A percentile compares a stretch with the other conserved stretches of the same genome.
phyloP scores from a whole-genome alignment of 2,888 invertebrate genomes.

The Chirona hameri region DNA sequence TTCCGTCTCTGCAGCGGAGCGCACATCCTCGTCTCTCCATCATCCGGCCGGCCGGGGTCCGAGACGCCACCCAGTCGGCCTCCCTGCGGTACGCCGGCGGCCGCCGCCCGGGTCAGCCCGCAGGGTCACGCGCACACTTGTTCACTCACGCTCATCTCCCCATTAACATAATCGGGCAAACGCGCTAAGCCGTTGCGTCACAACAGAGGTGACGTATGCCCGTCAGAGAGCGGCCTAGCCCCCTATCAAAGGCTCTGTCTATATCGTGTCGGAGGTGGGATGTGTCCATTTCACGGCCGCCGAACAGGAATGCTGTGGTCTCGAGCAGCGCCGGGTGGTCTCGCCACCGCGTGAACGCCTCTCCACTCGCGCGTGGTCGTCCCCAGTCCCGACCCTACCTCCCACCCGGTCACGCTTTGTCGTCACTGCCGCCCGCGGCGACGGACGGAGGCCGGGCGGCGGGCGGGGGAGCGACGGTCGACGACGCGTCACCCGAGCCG shows the following conservation, averaged over 20 bases:
- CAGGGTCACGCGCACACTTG: background rate
- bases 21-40: background rate
- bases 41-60: background rate
- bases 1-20: background rate
- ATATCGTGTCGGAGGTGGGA: background rate
- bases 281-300: background rate
- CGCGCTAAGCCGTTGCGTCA: background rate
- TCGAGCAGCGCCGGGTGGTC: background rate
- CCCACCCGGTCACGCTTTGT: background rate
- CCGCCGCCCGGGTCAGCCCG: background rate
- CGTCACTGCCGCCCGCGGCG: background rate
- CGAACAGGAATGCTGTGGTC: background rate
- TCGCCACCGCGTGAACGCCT: background rate
- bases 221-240: background rate
- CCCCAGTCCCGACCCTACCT: no score
- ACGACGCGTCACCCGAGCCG: background rate
- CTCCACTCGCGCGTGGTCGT: background rate
- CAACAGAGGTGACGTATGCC: conserved; percentile 1
- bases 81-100: background rate
- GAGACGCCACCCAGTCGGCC: background rate
- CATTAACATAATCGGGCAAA: conserved; percentile 26
- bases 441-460: background rate
- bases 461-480: background rate
- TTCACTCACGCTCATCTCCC: background rate
- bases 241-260: background rate